A percentile compares a stretch with the other conserved stretches of the same genome.
Conservation (phyloP, 2,797 vertebrate genomes). For the Phoebastria nigripes region DNA sequence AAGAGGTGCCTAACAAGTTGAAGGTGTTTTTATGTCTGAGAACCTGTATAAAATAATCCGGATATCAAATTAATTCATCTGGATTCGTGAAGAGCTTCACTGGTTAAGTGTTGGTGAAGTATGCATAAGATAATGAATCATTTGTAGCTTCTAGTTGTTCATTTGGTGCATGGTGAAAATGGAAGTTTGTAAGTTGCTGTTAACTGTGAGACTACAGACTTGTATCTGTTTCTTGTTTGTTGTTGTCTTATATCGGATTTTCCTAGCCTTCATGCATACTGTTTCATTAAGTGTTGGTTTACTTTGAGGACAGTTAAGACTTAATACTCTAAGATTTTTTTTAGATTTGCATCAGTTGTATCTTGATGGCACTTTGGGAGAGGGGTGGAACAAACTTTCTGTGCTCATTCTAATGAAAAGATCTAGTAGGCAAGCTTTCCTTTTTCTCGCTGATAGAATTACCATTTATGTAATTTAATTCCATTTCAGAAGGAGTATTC, state of each 20-base stretch:
- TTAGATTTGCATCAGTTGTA: background rate
- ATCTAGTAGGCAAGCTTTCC: background rate
- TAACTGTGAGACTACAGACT: background rate
- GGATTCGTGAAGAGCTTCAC: background rate
- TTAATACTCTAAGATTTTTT: background rate
- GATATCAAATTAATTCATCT: background rate
- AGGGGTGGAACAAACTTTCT: background rate
- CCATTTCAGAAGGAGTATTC: background rate
- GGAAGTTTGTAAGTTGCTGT: background rate
- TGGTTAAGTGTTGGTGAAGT: background rate
- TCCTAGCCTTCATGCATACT: background rate
- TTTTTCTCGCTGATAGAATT: background rate
- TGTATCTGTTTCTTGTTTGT: background rate
- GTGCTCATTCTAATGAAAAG: background rate
- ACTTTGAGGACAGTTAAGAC: background rate
- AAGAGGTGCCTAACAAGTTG: background rate
- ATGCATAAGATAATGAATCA: background rate
- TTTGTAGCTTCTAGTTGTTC: background rate
- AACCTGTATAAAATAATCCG: background rate
- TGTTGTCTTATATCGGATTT: background rate
- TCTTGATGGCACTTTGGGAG: background rate
- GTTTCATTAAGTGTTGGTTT: slow-evolving; percentile 18
- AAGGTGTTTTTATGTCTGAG: background rate
- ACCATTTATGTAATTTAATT: background rate
- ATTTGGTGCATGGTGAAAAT: background rate